Evolutionary conservation across 2,888 invertebrate species (phyloP), one percentile per base, ranked within the genome.

Genomic region (Entomobrya proxima): DNA sequence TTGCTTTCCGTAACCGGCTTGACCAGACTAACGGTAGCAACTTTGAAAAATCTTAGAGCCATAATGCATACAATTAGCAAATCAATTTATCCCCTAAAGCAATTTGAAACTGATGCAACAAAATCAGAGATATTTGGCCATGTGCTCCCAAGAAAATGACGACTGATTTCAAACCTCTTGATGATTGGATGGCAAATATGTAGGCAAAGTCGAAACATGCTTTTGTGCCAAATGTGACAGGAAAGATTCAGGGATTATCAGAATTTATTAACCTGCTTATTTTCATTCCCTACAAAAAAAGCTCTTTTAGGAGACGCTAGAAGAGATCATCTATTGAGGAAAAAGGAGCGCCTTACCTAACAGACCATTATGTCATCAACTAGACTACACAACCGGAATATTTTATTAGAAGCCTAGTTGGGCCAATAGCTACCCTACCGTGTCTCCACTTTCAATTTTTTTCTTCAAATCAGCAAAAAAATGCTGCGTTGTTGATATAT

Each of bases 1-100:
- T 72, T 77, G 40, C 40, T 52, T 72, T 84, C 50, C n/a, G n/a
- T 74, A 84, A 84, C 84, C 84, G 77, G 84, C 84, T 84, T 78
- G 78, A 78, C 84, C 15, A 77, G 83, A 77, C 55, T 35, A 58
- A 35, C 74, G 27, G 69, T 80, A 80, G 69, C 80, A 55, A 50
- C n/a, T 69, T 72, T 69, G 55, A 40, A 80, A 40, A 72, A 55
- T 30, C 6, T 32, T 27, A 47, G n/a, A 27, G n/a, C 67, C 7
- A 50, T 40, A 67, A 55, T 64, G 37, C 18, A 64, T 37, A n/a
- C 18, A 2, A 30, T 4, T 35, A 35, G n/a, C 64, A 35, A 37
- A 24, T 7, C 24, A 40, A 77, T 52, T 55, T 55, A 30, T 30
- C 27, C 18, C 18, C n/a, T 21, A 21, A 52, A 18, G 18, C 3